Evolutionary conservation across 2,888 invertebrate species (phyloP), one percentile per base, ranked within the genome.

Genomic region (Syritta pipiens): DNA sequence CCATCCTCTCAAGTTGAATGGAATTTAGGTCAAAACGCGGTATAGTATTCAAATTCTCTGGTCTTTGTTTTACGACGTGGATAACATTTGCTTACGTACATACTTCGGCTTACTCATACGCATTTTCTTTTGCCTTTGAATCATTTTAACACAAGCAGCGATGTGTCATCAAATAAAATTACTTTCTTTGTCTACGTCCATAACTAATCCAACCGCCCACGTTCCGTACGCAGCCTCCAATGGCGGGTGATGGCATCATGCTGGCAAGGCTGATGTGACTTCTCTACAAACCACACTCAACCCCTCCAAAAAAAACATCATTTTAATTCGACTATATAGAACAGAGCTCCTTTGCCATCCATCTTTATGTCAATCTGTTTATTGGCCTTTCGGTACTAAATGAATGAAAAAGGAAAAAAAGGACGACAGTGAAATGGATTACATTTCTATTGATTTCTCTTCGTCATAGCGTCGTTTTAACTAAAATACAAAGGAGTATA

Each of bases 341-440:
- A 65, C n/a, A 48, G 40, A 76, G 24, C 48, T 67, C 53, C 42
- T 14, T 51, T 32, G 51, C 51, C 72, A 77, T 77, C 77, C 72
- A 72, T 77, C 77, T 77, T 77, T 72, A 77, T 77, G 77, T 77
- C 77, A 77, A 77, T 77, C 72, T 77, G 65, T 67, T 72, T 77
- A 77, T 77, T 77, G 60, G 72, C 48, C 72, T 67, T 59, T 59
- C 26, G 65, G 53, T 72, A 65, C 53, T 77, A 65, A 77, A 77
- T 53, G 30, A 17, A 17, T 12, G 26, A 28, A 37, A 28, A 35
- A 37, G 37, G 20, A 71, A 57, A 69, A 42, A 62, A 69, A 60
- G 72, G 72, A 77, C 72, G 65, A 60, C 72, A 71, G 71, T 65
- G 65, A 77, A 77, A 77, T 77, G 77, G 72, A 77, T 77, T 77